Percentiles rank a stretch among this genome's conserved stretches.
These are phyloP conservation scores for Choloepus hoffmanni DNA, from an alignment of 2,113 vertebrate species.

Conservation along the genomic window DNA sequence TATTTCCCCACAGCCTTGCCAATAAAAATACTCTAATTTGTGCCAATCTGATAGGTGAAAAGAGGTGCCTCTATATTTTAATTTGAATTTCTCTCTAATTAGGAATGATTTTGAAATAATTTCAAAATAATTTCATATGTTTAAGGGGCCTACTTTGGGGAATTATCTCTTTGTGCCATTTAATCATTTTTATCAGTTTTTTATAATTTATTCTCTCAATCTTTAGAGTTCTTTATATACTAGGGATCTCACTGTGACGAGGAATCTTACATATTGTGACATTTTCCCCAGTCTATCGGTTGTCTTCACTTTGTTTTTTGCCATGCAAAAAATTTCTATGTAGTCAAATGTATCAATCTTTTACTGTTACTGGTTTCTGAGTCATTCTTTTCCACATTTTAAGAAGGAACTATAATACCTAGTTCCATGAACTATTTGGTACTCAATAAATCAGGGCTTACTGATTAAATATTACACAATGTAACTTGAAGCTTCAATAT, in stretches of 20 bases:
- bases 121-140: background rate
- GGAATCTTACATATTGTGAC: background rate
- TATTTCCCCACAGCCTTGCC: background rate
- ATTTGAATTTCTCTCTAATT: background rate
- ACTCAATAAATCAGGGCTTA: background rate
- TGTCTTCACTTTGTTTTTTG: background rate
- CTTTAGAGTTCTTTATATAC: background rate
- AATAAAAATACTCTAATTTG: background rate
- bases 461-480: background rate
- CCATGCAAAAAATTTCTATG: background rate
- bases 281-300: background rate
- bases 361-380: background rate
- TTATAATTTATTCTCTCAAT: background rate
- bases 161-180: background rate
- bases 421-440: background rate
- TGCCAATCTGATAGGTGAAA: background rate
- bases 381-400: background rate
- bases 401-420: background rate
- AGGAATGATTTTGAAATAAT: background rate
- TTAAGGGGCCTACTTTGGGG: background rate
- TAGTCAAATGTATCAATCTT: background rate
- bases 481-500: background rate
- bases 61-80: background rate
- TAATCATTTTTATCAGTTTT: background rate
- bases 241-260: background rate